A percentile compares a stretch with the other conserved stretches of the same genome.
Evolutionary conservation across 2,888 invertebrate genomes (phyloP).

Genomic region (Cyrtodaria siliqua): DNA sequence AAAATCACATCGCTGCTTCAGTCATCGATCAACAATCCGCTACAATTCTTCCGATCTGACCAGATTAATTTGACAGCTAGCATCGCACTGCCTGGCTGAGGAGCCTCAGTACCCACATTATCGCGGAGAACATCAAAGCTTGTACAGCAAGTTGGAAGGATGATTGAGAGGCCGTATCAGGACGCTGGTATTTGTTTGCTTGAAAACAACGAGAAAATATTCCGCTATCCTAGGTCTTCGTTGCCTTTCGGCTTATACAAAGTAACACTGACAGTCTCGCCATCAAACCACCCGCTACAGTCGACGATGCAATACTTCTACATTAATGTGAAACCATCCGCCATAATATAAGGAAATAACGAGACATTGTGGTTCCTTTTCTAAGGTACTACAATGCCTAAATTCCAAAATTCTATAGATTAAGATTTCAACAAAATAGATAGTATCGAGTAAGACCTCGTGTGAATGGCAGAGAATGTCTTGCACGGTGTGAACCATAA

Average conservation of each 20-base stretch:
- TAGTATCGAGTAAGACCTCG: conserved; percentile 76
- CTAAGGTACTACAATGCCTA: conserved; percentile 75
- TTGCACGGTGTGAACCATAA: conserved; percentile 35
- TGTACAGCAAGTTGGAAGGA: conserved; percentile 57
- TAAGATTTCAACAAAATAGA: conserved; percentile 77
- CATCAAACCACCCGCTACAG: conserved; percentile 63
- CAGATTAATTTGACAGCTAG: conserved; percentile 70
- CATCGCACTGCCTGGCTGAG: conserved; percentile 57
- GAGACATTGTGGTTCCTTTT: conserved; percentile 72
- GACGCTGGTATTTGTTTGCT: conserved; percentile 65
- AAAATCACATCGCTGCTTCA: conserved; percentile 30
- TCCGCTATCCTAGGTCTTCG: conserved; percentile 67
- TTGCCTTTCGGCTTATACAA: conserved; percentile 77
- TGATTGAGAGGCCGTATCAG: conserved; percentile 69
- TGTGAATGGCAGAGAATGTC: conserved; percentile 75
- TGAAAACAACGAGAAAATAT: conserved; percentile 61
- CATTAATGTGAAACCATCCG: conserved; percentile 73
- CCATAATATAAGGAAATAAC: conserved; percentile 71
- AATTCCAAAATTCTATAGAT: conserved; percentile 74
- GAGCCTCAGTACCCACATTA: conserved; percentile 56
- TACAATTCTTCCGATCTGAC: conserved; percentile 69
- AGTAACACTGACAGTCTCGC: conserved; percentile 76
- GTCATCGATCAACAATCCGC: conserved; percentile 41
- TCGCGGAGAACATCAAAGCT: conserved; percentile 76
- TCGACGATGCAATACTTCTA: conserved; percentile 62